phyloP scores from a whole-genome alignment of 2,113 vertebrate genomes.

The Zosterops hypoxanthus region DNA sequence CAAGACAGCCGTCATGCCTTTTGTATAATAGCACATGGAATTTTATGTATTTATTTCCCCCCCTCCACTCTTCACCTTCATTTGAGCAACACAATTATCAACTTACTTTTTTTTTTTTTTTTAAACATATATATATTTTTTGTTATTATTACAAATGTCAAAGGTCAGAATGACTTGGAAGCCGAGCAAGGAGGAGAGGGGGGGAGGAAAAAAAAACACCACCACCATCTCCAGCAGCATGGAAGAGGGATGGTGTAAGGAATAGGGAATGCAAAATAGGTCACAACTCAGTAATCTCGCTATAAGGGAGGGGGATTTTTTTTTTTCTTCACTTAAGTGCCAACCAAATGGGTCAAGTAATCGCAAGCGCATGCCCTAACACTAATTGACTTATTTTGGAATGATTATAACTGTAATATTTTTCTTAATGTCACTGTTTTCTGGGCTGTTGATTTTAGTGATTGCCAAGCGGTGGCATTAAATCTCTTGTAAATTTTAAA shows the following conservation, averaged over 20 bases:
- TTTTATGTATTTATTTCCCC: slow-evolving; percentile 52
- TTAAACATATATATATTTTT: neutral
- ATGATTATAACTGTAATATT: slow-evolving; percentile 86
- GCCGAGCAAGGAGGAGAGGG: neutral
- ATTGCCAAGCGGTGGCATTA: slow-evolving; percentile 86
- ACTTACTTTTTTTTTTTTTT: slow-evolving; percentile 12
- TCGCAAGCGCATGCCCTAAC: slow-evolving; percentile 77
- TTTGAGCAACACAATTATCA: slow-evolving; percentile 83
- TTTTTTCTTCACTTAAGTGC: slow-evolving; percentile 74
- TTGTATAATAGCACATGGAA: slow-evolving; percentile 82
- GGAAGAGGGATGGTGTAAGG: neutral
- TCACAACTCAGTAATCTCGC: slow-evolving; percentile 67
- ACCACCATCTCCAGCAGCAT: neutral
- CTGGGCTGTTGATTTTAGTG: slow-evolving; percentile 94
- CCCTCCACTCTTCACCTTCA: slow-evolving; percentile 51
- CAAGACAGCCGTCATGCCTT: slow-evolving; percentile 81
- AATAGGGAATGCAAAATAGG: slow-evolving; percentile 68
- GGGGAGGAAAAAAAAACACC: accelerated
- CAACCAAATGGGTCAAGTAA: slow-evolving; percentile 80
- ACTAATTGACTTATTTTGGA: slow-evolving; percentile 85
- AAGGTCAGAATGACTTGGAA: slow-evolving; percentile 74
- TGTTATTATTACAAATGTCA: slow-evolving; percentile 70
- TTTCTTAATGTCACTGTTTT: slow-evolving; percentile 84
- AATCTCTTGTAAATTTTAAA: slow-evolving; percentile 86
- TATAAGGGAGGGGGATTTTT: slow-evolving; percentile 30